Percentiles rank a stretch among this genome's conserved stretches.
These are phyloP conservation scores for Spodoptera frugiperda DNA, from an alignment of 1,140 invertebrate species.

Conservation along the genomic window DNA sequence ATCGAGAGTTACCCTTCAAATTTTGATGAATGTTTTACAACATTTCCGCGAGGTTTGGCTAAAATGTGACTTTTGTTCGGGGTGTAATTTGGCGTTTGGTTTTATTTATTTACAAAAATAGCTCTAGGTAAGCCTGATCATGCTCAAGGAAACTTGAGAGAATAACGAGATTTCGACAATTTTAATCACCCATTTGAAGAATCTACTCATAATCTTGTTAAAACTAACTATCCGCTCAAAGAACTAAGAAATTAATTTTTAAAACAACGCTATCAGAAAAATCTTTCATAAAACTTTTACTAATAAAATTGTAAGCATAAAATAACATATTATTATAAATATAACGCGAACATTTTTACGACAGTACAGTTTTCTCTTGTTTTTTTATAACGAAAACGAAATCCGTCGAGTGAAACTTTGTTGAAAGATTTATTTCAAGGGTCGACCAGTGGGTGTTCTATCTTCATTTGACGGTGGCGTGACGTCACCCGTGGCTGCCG, in stretches of 20 bases:
- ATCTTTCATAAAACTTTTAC: neutral
- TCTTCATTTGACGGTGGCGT: conserved; percentile 66
- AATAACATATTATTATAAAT: neutral
- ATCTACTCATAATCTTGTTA: too few species aligned
- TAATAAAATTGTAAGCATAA: conserved; percentile 11
- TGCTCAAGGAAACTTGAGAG: too few species aligned
- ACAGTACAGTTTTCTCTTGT: conserved; percentile 18
- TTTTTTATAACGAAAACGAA: conserved; percentile 9
- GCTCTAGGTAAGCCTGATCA: too few species aligned
- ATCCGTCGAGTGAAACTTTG: conserved; percentile 41
- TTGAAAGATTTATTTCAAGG: conserved; percentile 64
- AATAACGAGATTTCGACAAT: too few species aligned
- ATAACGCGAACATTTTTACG: conserved; percentile 22
- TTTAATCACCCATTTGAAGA: too few species aligned
- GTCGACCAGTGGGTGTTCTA: conserved; percentile 59
- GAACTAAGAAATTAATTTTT: neutral
- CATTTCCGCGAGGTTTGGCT: conserved; percentile 2
- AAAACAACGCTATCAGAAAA: neutral
- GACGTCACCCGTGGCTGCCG: conserved; percentile 61
- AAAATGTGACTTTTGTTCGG: conserved; percentile 2
- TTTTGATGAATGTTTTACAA: conserved; percentile 34
- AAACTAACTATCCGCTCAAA: too few species aligned
- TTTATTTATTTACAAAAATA: too few species aligned
- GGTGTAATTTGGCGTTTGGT: neutral
- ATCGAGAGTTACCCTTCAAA: conserved; percentile 19